These are phyloP conservation scores for Acrobasis repandana DNA, from an alignment of 2,888 invertebrate species.

Conservation along the genomic window DNA sequence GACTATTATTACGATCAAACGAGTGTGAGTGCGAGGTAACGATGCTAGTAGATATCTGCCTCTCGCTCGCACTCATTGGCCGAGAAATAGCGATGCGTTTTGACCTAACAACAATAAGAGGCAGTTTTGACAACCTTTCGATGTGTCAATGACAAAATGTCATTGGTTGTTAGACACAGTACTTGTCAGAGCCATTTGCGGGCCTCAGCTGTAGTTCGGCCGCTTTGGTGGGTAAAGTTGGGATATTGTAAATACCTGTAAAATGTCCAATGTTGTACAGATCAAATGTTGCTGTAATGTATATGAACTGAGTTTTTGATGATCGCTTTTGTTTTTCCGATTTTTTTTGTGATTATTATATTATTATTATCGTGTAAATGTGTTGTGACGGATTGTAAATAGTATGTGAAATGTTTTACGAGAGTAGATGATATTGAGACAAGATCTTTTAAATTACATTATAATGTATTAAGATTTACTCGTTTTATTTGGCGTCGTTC, in stretches of 20 bases:
- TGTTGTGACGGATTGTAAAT: conserved; percentile 65
- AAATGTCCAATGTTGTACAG: conserved; percentile 39
- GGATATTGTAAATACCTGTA: conserved; percentile 41
- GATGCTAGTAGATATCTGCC: too few species aligned
- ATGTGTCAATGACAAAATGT: too few species aligned
- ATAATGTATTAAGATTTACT: conserved; percentile 57
- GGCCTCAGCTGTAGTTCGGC: too few species aligned
- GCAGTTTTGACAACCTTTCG: too few species aligned
- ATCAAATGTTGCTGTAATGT: conserved; percentile 43
- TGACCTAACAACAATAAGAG: too few species aligned
- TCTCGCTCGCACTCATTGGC: too few species aligned
- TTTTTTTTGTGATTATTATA: conserved; percentile 50
- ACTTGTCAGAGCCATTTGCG: too few species aligned
- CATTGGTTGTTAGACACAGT: too few species aligned
- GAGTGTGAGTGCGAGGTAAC: too few species aligned
- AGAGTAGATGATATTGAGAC: conserved; percentile 68
- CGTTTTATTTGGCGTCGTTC: conserved; percentile 40
- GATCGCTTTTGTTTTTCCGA: conserved; percentile 54
- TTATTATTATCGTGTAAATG: conserved; percentile 54
- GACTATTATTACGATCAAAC: too few species aligned
- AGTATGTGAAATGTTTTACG: conserved; percentile 61
- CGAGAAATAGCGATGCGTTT: too few species aligned
- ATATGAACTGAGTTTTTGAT: conserved; percentile 47
- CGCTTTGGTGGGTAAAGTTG: too few species aligned
- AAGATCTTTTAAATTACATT: conserved; percentile 68